Conservation (phyloP, 2,113 vertebrate species). For the Hepsetus odoe region DNA sequence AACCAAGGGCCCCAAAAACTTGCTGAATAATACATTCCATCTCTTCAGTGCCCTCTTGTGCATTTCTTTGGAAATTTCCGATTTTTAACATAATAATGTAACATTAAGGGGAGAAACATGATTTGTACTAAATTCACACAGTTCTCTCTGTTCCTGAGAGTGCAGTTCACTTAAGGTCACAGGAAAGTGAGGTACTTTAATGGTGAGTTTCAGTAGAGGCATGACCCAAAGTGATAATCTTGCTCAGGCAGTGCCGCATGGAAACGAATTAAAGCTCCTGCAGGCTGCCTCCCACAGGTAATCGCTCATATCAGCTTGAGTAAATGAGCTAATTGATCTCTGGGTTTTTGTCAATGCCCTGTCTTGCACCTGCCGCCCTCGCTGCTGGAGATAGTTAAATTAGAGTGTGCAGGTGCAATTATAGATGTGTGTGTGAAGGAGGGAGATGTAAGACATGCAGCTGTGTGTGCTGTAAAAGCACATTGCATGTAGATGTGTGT, state of each 20-base stretch:
- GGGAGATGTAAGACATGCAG: not conserved
- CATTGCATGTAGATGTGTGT: not conserved
- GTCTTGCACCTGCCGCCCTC: conserved; percentile 46
- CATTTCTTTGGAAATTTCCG: not conserved
- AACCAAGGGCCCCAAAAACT: not conserved
- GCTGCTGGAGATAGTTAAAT: conserved; percentile 38
- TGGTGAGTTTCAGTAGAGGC: conserved; percentile 30
- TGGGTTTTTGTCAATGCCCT: conserved; percentile 39
- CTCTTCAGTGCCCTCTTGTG: not conserved
- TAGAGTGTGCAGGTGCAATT: conserved; percentile 32
- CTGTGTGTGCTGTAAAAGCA: not conserved
- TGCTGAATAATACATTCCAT: not conserved
- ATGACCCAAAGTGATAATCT: conserved; percentile 26
- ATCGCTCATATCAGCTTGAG: conserved; percentile 40
- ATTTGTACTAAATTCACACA: not conserved
- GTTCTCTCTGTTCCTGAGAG: conserved; percentile 5
- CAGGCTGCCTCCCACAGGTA: conserved; percentile 36
- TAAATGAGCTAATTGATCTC: conserved; percentile 41
- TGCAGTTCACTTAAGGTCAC: conserved; percentile 8
- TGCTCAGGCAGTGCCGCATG: conserved; percentile 35
- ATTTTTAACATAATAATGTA: not conserved
- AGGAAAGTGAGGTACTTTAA: conserved; percentile 30
- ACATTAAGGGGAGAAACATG: not conserved
- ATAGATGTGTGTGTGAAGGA: conserved; percentile 8
- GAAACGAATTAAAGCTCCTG: conserved; percentile 32